Percentiles rank a stretch among this genome's conserved stretches.
phyloP scores from a whole-genome alignment of 2,888 invertebrate species.

The Chrysolina haemoptera region DNA sequence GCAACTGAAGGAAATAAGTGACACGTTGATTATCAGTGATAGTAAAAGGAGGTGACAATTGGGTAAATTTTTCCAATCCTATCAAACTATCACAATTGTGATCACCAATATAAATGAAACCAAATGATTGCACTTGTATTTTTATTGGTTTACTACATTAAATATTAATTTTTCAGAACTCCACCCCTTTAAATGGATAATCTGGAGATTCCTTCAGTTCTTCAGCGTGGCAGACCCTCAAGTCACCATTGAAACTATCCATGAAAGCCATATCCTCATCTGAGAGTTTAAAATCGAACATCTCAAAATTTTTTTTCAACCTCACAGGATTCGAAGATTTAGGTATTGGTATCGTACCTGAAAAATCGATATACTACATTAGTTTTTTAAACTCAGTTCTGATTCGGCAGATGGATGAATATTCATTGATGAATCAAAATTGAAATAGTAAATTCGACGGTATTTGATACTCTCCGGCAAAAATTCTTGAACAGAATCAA shows the following conservation, averaged over 20 bases:
- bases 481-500: too few species aligned
- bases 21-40: too few species aligned
- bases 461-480: too few species aligned
- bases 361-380: constrained; percentile 69
- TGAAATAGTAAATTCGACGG: too few species aligned
- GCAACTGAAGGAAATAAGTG: too few species aligned
- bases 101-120: too few species aligned
- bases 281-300: constrained; percentile 74
- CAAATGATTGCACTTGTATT: neutral
- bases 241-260: constrained; percentile 68
- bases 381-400: too few species aligned
- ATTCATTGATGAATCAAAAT: too few species aligned
- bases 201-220: constrained; percentile 62
- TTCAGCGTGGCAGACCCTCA: constrained; percentile 60
- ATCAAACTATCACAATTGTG: too few species aligned
- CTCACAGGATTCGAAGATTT: constrained; percentile 73
- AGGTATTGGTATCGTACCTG: constrained; percentile 73
- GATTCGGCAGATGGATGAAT: too few species aligned
- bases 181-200: constrained; percentile 64
- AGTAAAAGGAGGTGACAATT: too few species aligned
- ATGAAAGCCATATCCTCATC: constrained; percentile 71
- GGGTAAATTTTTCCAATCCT: too few species aligned
- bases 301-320: constrained; percentile 72
- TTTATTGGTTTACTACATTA: neutral
- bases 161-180: constrained; percentile 43